Evolutionary conservation across 2,113 vertebrate species (phyloP).

Genomic region (Lagopus leucura): DNA sequence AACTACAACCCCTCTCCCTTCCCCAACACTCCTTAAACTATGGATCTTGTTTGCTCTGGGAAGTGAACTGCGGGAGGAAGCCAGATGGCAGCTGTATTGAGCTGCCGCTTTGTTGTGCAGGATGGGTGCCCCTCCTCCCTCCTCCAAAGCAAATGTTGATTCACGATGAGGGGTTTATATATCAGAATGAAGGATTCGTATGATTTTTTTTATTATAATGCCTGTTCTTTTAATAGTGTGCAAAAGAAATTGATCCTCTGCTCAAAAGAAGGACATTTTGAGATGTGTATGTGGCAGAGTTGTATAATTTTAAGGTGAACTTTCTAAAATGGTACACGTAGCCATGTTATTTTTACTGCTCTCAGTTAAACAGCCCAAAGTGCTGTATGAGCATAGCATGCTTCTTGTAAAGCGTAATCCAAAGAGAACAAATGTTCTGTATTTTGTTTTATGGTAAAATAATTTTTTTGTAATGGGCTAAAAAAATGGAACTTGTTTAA

Average conservation of each 20-base stretch:
- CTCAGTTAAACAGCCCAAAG: neutral
- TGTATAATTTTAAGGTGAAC: constrained; percentile 35
- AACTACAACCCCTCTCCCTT: constrained; percentile 50
- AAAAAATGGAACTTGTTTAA: neutral
- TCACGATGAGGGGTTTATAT: constrained; percentile 46
- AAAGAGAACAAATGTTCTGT: neutral
- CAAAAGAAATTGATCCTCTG: neutral
- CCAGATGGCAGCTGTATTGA: constrained; percentile 72
- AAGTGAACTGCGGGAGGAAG: constrained; percentile 67
- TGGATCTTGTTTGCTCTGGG: constrained; percentile 69
- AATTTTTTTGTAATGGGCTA: neutral
- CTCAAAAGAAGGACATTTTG: constrained; percentile 25
- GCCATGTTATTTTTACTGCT: constrained; percentile 14
- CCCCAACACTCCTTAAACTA: constrained; percentile 63
- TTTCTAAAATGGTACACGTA: neutral
- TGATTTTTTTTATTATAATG: neutral
- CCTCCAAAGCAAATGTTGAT: constrained; percentile 61
- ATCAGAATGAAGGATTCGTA: constrained; percentile 12
- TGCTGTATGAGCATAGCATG: neutral
- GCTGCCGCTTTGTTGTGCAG: constrained; percentile 69
- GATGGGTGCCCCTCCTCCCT: constrained; percentile 66
- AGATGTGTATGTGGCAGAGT: neutral
- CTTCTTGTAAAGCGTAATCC: neutral
- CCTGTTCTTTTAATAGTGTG: constrained; percentile 23
- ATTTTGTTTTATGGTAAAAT: constrained; percentile 6